A percentile compares a stretch with the other conserved stretches of the same genome.
Evolutionary conservation across 2,113 vertebrate genomes (phyloP).

Genomic region (Planiliza haematocheilus): DNA sequence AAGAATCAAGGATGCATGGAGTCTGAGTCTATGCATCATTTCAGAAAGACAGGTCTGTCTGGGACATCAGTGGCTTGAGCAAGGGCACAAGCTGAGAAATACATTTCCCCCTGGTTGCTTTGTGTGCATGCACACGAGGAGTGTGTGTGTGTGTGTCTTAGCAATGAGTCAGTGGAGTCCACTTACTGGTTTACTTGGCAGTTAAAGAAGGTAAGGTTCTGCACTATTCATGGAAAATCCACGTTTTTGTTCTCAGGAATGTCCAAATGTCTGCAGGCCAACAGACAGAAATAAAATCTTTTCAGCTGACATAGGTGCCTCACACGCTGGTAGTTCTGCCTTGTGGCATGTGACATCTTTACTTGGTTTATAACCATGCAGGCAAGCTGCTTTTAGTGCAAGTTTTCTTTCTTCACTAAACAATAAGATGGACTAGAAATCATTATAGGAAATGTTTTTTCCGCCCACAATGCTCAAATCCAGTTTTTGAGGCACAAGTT

Average conservation of each 20-base stretch:
- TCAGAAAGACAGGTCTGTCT: slow-evolving; percentile 33
- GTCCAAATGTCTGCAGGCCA: neutral
- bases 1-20: slow-evolving; percentile 60
- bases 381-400: neutral
- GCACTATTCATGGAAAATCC: slow-evolving; percentile 6
- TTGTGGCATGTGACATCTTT: neutral
- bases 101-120: neutral
- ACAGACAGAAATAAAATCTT: neutral
- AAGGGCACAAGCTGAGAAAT: slow-evolving; percentile 3
- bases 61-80: slow-evolving; percentile 12
- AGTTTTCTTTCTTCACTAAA: too few species aligned
- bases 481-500: slow-evolving; percentile 15
- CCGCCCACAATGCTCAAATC: neutral
- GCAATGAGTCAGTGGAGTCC: slow-evolving; percentile 4
- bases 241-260: neutral
- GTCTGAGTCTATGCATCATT: slow-evolving; percentile 52
- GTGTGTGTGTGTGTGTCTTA: slow-evolving; percentile 1
- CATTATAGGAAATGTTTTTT: neutral
- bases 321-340: neutral
- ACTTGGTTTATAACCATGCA: neutral
- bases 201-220: neutral
- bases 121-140: neutral
- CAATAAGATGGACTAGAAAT: too few species aligned
- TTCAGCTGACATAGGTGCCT: neutral
- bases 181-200: neutral